Evolutionary conservation across 2,888 invertebrate genomes (phyloP).

Genomic region (Melipona bicolor): DNA sequence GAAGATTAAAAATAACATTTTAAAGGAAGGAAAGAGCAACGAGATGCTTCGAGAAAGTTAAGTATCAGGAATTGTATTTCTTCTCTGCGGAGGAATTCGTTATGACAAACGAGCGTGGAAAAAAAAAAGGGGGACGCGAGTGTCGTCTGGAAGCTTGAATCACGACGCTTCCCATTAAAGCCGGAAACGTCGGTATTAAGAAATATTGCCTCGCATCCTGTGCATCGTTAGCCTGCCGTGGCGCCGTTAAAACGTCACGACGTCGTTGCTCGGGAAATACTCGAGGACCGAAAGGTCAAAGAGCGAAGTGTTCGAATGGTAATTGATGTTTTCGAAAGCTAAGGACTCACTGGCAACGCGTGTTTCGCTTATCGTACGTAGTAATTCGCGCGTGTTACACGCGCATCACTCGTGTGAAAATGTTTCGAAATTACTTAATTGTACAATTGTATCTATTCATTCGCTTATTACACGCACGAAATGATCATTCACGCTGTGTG

Average conservation of each 20-base stretch:
- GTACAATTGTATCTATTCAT: not conserved
- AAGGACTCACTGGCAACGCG: not conserved
- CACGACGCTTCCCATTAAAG: constrained; percentile 15
- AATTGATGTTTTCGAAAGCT: constrained; percentile 1
- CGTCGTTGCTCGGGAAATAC: not conserved
- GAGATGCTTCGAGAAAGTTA: not conserved
- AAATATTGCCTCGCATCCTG: constrained; percentile 20
- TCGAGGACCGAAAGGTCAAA: constrained; percentile 32
- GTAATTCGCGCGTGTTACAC: too few relatives aligned
- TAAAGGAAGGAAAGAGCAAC: too few relatives aligned
- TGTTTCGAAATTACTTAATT: too few relatives aligned
- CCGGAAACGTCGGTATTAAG: constrained; percentile 31
- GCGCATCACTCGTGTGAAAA: too few relatives aligned
- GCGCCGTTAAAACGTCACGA: constrained; percentile 25
- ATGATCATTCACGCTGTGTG: not conserved
- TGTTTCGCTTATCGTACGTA: too few relatives aligned
- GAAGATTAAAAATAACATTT: too few relatives aligned
- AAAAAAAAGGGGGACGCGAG: not conserved
- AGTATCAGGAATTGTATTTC: not conserved
- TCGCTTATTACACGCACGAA: fast-evolving
- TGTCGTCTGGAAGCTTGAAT: not conserved
- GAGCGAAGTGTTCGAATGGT: not conserved
- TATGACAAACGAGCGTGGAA: not conserved
- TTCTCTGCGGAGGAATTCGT: constrained; percentile 1
- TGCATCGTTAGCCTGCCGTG: constrained; percentile 26